Evolutionary conservation across 2,113 vertebrate species (phyloP), one percentile per base, ranked within the genome.

Genomic region (Cercocebus atys): DNA sequence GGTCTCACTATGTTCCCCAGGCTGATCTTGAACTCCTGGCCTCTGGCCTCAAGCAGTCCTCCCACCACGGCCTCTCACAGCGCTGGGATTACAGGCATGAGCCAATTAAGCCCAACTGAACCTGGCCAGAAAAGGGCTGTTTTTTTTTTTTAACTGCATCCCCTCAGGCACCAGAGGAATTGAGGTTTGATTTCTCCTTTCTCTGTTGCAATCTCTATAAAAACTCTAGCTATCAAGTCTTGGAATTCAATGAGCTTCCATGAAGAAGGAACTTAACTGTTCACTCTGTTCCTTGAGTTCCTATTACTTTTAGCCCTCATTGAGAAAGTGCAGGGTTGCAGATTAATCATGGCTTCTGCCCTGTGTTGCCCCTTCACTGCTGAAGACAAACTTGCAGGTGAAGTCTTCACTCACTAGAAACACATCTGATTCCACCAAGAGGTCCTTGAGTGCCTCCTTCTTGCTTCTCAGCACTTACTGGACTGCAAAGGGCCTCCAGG

Each of bases 221-320:
- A 93, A 55, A 43, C 45, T 35, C 78, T 14, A 95, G 66, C 22
- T 88, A 47, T 66, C 35, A 96, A 47, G 68, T 35, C 7, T 40
- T 47, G 47, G 75, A n/a, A 59, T 90, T 81, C 59, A 6, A 1
- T 14, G 9, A 83, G 38, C 35, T 68, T 83, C 70, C 72, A 45
- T 4, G 10, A 83, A 68, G 43, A 84, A 79, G 84, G 84, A 82
- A 64, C 14, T 35, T 35, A 45, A 61, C 55, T 18, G 14, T 32
- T 72, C 47, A 47, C 22, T 68, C 0, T 4, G 70, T 55, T 80
- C n/a, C 70, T 38, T 47, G 45, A 79, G 47, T 72, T 4, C 23
- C 88, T 45, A 40, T 11, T 25, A 40, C 64, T 93, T 81, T 86
- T 47, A 66, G 92, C 72, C 55, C 35, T 5, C 38, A 50, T 6